These are phyloP conservation scores for Morinoia aosen DNA, from an alignment of 2,888 invertebrate genomes.

Conservation along the genomic window DNA sequence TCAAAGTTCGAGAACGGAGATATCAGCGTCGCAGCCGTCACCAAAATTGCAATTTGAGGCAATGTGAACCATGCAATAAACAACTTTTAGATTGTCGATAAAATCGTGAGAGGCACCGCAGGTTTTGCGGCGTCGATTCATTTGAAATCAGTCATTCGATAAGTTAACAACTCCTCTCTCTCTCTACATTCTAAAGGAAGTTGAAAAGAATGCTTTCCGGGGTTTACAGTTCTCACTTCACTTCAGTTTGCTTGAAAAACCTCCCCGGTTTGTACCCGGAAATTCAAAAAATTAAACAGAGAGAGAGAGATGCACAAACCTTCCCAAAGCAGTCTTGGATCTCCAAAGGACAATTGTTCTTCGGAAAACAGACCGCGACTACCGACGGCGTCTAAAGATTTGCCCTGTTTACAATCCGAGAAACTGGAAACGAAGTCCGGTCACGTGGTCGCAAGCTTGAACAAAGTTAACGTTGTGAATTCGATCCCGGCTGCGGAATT, in stretches of 20 bases:
- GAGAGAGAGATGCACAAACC: background rate
- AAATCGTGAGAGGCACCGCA: background rate
- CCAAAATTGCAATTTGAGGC: background rate
- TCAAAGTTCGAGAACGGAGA: background rate
- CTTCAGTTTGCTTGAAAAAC: too few relatives aligned
- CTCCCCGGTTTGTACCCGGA: too few relatives aligned
- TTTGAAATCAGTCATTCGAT: background rate
- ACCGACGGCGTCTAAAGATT: conserved; percentile 23
- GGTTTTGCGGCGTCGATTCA: background rate
- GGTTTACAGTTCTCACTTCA: too few relatives aligned
- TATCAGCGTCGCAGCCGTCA: background rate
- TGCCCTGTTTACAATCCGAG: conserved; percentile 31
- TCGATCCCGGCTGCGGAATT: background rate
- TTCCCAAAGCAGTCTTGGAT: background rate
- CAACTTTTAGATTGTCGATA: background rate
- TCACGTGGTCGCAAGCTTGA: conserved; percentile 38
- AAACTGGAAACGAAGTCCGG: background rate
- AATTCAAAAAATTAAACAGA: too few relatives aligned
- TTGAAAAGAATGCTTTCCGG: background rate
- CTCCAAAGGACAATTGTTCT: background rate
- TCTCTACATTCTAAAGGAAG: background rate
- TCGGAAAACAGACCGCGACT: conserved; percentile 32
- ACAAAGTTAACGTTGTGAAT: conserved; percentile 46
- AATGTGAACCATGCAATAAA: background rate
- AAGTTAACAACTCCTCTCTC: background rate